Evolutionary conservation across 2,888 invertebrate genomes (phyloP), one percentile per base, ranked within the genome.

Genomic region (Xestia c-nigrum): DNA sequence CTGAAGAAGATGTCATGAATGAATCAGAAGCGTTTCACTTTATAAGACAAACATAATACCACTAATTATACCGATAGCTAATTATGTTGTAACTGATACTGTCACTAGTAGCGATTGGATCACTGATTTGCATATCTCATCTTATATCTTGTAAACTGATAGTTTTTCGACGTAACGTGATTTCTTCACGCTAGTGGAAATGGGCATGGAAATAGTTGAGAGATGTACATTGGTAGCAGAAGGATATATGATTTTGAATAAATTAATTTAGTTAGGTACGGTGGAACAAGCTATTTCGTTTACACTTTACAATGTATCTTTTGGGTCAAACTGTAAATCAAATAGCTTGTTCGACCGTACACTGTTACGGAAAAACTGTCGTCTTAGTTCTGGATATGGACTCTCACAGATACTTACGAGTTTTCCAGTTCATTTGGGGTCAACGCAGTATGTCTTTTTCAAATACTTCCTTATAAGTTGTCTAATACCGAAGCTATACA

Each of bases 81-180:
- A 74, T 79, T 73, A 77, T 69, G 68, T 24, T 50, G 76, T 84
- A 84, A 80, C 67, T 63, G 74, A 86, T 83, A 86, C 73, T 72
- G 80, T 79, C 72, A 61, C 52, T 65, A 64, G 72, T 76, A 80
- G 72, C 59, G 84, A 84, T 76, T 71, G 14, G 71, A 85, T 85
- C 75, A 55, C 46, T 52, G 52, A 78, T 86, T 87, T 83, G 76
- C 87, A 85, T 87, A 77, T 80, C 76, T 66, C 57, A 46, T 47
- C 68, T 66, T 50, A 67, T 76, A 83, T 83, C 80, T 79, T 85
- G 76, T 86, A 80, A 81, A 79, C 50, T 74, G 70, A 83, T 79
- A 82, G 74, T 64, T 80, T 85, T 80, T 80, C 43, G 76, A 75
- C 59, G 57, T 67, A 57, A 78, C 31, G 70, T 67, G 67, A 63